A percentile compares a stretch with the other conserved stretches of the same genome.
Evolutionary conservation across 2,113 vertebrate species (phyloP).

Genomic region (Hippocampus comes): DNA sequence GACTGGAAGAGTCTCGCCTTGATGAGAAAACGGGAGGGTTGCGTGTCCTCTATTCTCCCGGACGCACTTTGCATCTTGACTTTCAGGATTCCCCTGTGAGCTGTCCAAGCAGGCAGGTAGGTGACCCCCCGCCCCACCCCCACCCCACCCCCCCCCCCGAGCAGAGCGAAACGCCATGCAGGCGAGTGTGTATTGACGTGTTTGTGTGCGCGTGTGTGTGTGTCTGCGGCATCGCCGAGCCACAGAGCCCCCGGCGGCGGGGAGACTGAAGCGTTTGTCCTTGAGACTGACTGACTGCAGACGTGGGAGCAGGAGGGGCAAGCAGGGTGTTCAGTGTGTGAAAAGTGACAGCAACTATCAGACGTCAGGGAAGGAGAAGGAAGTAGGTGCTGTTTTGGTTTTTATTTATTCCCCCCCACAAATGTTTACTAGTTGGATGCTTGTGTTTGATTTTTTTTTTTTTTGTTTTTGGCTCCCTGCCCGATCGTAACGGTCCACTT

Average conservation of each 20-base stretch:
- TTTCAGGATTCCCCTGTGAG: conserved; percentile 53
- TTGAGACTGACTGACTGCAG: conserved; percentile 84
- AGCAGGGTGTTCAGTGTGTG: conserved; percentile 49
- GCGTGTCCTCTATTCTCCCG: conserved; percentile 11
- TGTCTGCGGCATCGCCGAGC: conserved; percentile 79
- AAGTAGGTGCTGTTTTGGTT: neutral
- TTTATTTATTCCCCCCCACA: too few relatives aligned
- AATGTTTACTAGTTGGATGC: neutral
- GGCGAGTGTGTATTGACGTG: conserved; percentile 16
- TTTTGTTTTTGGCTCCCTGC: neutral
- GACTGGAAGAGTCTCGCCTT: neutral
- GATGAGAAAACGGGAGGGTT: neutral
- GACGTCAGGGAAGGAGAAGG: neutral
- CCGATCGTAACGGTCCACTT: neutral
- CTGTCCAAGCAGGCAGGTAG: conserved; percentile 43
- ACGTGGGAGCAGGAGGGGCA: conserved; percentile 24
- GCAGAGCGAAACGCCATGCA: neutral
- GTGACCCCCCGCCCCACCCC: conserved; percentile 43
- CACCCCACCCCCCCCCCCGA: conserved; percentile 24
- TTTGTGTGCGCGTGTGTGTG: conserved; percentile 21
- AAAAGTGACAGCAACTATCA: conserved; percentile 62
- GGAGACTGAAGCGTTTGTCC: conserved; percentile 83
- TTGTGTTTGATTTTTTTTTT: neutral
- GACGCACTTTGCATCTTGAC: conserved; percentile 59
- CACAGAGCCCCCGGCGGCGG: conserved; percentile 69